These are phyloP conservation scores for Cephalopholis sonnerati DNA, from an alignment of 2,113 vertebrate species.

Conservation along the genomic window DNA sequence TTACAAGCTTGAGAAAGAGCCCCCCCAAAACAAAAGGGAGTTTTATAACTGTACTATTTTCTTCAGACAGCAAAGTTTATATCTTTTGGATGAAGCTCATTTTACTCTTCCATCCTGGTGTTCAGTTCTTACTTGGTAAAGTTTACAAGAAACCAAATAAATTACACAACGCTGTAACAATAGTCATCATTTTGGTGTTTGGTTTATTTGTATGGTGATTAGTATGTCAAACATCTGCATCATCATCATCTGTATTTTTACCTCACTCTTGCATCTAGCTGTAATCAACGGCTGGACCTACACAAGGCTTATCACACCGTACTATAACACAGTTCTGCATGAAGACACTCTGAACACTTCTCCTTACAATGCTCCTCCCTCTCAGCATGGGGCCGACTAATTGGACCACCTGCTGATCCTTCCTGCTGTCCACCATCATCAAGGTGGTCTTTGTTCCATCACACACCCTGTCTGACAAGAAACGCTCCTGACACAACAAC, in stretches of 20 bases:
- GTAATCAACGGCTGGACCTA: constrained; percentile 6
- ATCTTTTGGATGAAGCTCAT: not conserved
- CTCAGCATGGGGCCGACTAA: constrained; percentile 61
- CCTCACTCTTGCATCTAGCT: not conserved
- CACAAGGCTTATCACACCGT: not conserved
- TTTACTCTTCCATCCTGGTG: not conserved
- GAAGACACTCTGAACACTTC: constrained; percentile 10
- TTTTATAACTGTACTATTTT: not conserved
- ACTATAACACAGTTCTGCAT: not conserved
- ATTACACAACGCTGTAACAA: not conserved
- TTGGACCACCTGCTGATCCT: constrained; percentile 59
- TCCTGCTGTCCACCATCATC: constrained; percentile 56
- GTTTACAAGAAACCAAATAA: not conserved
- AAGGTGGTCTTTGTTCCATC: constrained; percentile 63
- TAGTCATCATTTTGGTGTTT: not conserved
- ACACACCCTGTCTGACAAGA: constrained; percentile 41
- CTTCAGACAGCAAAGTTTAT: not conserved
- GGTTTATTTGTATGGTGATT: not conserved
- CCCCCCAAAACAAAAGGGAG: not conserved
- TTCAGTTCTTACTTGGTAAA: not conserved
- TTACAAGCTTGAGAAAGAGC: constrained; percentile 13
- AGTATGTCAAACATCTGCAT: not conserved
- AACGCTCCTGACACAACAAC: constrained; percentile 56
- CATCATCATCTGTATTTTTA: not conserved
- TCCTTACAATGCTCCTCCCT: constrained; percentile 27